A percentile compares a stretch with the other conserved stretches of the same genome.
These are phyloP conservation scores for Hydractinia echinata DNA, from an alignment of 30 jellyfish, hydroid and myxozoan genomes.

Conservation along the genomic window DNA sequence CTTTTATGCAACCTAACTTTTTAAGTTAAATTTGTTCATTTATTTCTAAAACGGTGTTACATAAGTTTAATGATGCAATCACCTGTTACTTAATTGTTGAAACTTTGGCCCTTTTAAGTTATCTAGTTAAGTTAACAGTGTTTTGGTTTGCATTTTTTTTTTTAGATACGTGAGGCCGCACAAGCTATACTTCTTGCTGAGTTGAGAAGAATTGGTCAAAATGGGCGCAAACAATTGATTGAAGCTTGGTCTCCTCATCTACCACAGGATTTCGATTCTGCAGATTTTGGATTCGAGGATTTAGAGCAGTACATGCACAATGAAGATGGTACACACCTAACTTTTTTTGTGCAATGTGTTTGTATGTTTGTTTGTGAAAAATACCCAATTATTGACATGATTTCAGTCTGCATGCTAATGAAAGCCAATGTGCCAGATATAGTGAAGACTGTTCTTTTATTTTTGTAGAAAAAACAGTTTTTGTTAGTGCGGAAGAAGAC, in stretches of 20 bases:
- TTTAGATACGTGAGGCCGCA: constrained; percentile 94
- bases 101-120: background rate
- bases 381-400: background rate
- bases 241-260: constrained; percentile 98
- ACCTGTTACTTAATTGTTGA: background rate
- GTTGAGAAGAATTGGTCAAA: constrained; percentile 75
- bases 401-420: background rate
- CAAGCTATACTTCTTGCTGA: constrained; percentile 93
- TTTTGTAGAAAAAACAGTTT: constrained; percentile 58
- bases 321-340: constrained; percentile 66
- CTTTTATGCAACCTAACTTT: background rate
- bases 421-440: background rate
- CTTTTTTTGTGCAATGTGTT: background rate
- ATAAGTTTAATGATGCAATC: background rate
- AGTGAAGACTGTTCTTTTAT: background rate
- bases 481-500: constrained; percentile 72
- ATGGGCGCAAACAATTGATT: constrained; percentile 76
- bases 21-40: background rate
- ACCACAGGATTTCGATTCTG: constrained; percentile 80
- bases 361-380: background rate
- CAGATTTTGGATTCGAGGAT: constrained; percentile 94
- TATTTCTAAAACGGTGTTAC: background rate
- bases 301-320: constrained; percentile 67
- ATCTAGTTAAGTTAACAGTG: background rate
- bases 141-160: background rate